Evolutionary conservation across 2,888 invertebrate genomes (phyloP).

Genomic region (Drosophila anomelani): DNA sequence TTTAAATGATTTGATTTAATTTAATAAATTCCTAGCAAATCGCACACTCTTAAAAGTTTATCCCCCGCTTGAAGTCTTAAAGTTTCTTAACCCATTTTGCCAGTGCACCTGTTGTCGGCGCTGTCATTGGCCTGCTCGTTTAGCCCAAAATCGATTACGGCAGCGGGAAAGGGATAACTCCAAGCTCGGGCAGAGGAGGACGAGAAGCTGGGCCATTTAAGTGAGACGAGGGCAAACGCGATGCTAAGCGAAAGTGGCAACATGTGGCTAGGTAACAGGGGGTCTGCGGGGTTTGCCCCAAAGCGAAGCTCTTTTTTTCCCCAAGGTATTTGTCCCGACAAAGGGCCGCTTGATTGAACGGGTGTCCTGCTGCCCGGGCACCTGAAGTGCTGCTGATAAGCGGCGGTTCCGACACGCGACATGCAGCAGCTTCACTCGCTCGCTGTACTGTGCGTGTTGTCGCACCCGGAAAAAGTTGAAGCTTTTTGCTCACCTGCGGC

Average conservation of each 20-base stretch:
- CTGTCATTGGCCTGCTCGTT: slow-evolving; percentile 45
- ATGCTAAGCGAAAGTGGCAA: slow-evolving; percentile 40
- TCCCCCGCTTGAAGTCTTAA: not conserved
- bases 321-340: slow-evolving; percentile 48
- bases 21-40: not conserved
- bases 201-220: slow-evolving; percentile 27
- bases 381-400: slow-evolving; percentile 54
- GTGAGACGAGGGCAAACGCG: slow-evolving; percentile 16
- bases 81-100: not conserved
- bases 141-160: slow-evolving; percentile 67
- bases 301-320: slow-evolving; percentile 30
- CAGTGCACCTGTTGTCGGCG: slow-evolving; percentile 40
- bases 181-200: not conserved
- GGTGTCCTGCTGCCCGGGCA: slow-evolving; percentile 23
- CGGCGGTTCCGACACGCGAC: slow-evolving; percentile 36
- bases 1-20: not conserved
- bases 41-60: not conserved
- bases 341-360: slow-evolving; percentile 57
- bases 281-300: not conserved
- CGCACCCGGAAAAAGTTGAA: not conserved
- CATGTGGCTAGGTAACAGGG: slow-evolving; percentile 37
- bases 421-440: not conserved
- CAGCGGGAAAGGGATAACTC: slow-evolving; percentile 34
- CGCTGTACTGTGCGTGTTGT: not conserved
- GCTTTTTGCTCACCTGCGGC: slow-evolving; percentile 40